phyloP scores from a whole-genome alignment of 1,140 invertebrate genomes.

The Littorina saxatilis region DNA sequence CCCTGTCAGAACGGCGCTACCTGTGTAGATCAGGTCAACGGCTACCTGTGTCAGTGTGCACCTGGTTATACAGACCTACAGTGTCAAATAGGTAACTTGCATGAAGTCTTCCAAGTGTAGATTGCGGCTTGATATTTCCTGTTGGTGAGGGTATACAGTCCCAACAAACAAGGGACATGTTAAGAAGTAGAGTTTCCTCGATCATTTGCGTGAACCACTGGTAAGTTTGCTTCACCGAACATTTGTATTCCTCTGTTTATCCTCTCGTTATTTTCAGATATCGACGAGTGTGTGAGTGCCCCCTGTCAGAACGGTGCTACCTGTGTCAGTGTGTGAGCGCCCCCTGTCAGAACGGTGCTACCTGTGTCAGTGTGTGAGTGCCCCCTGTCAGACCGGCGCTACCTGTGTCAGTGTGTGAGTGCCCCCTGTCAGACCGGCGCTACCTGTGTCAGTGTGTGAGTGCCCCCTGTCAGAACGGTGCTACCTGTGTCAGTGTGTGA shows the following conservation, averaged over 20 bases:
- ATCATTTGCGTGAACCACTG: too few species aligned
- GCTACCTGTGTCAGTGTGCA: conserved; percentile 38
- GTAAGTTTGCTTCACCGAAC: too few species aligned
- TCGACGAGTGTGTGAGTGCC: conserved; percentile 48
- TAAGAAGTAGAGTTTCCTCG: too few species aligned
- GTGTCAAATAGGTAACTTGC: conserved; percentile 39
- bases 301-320: conserved; percentile 4
- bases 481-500: conserved; percentile 44
- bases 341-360: conserved; percentile 32
- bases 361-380: conserved; percentile 33
- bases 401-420: neutral
- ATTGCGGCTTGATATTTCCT: too few species aligned
- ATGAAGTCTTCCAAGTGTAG: too few species aligned
- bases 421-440: too few species aligned
- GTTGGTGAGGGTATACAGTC: too few species aligned
- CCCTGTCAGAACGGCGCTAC: conserved; percentile 45
- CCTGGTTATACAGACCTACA: conserved; percentile 33
- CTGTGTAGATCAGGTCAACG: conserved; percentile 32
- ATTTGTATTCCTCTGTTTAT: too few species aligned
- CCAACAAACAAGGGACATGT: too few species aligned
- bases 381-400: neutral
- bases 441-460: too few species aligned
- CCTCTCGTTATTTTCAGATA: conserved; percentile 31
- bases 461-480: too few species aligned
- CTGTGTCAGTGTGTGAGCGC: conserved; percentile 25